Evolutionary conservation across 2,113 vertebrate genomes (phyloP), one percentile per base, ranked within the genome.

Genomic region (Tretioscincus oriximinensis): DNA sequence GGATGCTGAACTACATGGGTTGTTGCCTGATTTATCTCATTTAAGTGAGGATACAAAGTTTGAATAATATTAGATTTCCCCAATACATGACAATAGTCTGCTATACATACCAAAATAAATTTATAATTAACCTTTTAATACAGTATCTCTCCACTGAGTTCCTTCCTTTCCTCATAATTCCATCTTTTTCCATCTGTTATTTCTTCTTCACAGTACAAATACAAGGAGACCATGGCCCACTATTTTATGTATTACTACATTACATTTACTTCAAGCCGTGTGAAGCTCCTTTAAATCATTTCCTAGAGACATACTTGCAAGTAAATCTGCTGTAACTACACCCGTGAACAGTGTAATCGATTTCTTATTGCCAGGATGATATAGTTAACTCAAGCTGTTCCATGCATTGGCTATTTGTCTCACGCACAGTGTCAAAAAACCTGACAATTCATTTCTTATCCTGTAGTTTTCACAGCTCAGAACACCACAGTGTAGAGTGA

Each of bases 91-190:
- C 51, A 73, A 77, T 22, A 14, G 64, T 51, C n/a, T 67, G 76
- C 67, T 65, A 71, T 26, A 79, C 2, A 7, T 51, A 69, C 2
- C 64, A 68, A 54, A 2, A 54, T 14, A 68, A 67, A 8, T 4
- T 0, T 41, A 20, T 49, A 24, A n/a, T 84, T 64, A 81, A 24
- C 76, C 84, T 88, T 78, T 45, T n/a, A 64, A 10, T 54, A 68
- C 29, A 60, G 20, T 54, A 54, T 3, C 76, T 76, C 5, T n/a
- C 82, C 63, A 41, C 72, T 1, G 5, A 41, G 35, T n/a, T 41
- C 5, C 35, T 41, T 41, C 1, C 41, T 2, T 64, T 77, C 20
- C 68, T 80, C 77, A 41, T 67, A 45, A 14, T 49, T 1, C 49
- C 61, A 21, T 24, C 0, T 61, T 82, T 61, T 54, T 6, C 26